phyloP scores from a whole-genome alignment of 2,797 vertebrate genomes.

The Microctenopoma stevenorrisi region DNA sequence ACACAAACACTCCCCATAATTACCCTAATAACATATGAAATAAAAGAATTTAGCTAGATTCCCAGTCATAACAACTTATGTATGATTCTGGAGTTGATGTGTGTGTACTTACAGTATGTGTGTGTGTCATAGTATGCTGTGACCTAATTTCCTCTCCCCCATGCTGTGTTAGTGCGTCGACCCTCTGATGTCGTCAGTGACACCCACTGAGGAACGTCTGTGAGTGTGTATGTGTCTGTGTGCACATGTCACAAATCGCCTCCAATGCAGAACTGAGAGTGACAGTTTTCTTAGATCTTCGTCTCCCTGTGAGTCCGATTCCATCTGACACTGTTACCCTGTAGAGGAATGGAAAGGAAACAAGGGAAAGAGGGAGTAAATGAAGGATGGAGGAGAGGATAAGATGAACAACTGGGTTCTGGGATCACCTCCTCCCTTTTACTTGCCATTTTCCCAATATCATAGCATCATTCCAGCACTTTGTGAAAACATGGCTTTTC shows the following conservation, averaged over 20 bases:
- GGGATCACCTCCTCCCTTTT: constrained; percentile 41
- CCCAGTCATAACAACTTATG: constrained; percentile 29
- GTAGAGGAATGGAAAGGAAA: constrained; percentile 53
- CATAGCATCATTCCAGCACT: constrained; percentile 63
- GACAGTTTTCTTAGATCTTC: constrained; percentile 72
- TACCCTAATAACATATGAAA: constrained; percentile 18
- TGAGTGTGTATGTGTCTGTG: constrained; percentile 5
- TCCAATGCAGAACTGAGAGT: constrained; percentile 54
- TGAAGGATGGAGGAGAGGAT: constrained; percentile 47
- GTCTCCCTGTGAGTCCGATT: constrained; percentile 62
- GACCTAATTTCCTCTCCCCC: constrained; percentile 72
- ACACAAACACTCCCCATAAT: constrained; percentile 4
- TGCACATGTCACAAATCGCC: constrained; percentile 49
- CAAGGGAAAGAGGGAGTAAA: constrained; percentile 42
- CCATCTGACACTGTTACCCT: constrained; percentile 65
- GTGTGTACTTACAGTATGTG: constrained; percentile 1
- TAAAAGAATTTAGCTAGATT: constrained; percentile 29
- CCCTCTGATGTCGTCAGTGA: constrained; percentile 64
- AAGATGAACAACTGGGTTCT: constrained; percentile 72
- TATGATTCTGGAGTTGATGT: constrained; percentile 35
- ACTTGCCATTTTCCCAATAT: constrained; percentile 60
- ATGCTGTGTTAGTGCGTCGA: constrained; percentile 61
- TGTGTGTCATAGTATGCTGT: constrained; percentile 41
- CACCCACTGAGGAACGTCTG: constrained; percentile 32
- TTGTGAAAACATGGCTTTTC: constrained; percentile 41